Conservation (phyloP, 2,113 vertebrate species). For the Ceyx melanurus region DNA sequence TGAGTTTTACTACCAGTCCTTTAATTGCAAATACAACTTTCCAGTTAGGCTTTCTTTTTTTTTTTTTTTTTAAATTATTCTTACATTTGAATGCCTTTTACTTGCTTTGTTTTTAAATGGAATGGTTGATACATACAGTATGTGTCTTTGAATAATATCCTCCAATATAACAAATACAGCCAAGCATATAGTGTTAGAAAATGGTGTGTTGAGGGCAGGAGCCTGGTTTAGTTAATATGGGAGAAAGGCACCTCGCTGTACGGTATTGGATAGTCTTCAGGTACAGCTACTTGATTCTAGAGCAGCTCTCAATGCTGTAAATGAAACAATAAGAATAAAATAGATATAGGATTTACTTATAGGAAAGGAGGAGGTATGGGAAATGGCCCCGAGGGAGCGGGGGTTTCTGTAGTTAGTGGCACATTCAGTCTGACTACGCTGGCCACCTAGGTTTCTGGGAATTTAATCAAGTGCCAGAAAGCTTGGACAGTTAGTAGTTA, state of each 20-base stretch:
- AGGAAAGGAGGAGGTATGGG: not conserved
- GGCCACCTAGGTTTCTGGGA: not conserved
- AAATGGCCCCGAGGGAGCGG: accelerated
- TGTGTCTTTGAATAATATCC: not conserved
- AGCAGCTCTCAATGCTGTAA: not conserved
- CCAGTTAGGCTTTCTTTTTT: not conserved
- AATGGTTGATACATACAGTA: not conserved
- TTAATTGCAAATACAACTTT: not conserved
- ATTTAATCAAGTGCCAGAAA: not conserved
- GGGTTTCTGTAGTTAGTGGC: not conserved
- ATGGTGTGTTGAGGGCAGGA: not conserved
- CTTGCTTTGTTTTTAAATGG: not conserved
- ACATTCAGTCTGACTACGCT: accelerated
- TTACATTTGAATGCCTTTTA: not conserved
- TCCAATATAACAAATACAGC: not conserved
- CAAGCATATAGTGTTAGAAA: not conserved
- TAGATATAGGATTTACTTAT: not conserved
- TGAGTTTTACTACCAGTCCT: not conserved
- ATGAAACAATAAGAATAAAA: not conserved
- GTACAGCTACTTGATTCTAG: not conserved
- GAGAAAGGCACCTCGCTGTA: not conserved
- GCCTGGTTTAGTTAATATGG: not conserved
- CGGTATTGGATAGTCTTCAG: not conserved
- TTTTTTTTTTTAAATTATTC: too few species aligned
- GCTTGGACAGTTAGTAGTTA: not conserved